Evolutionary conservation across 2,888 invertebrate genomes (phyloP).

Genomic region (Tipula confusa): DNA sequence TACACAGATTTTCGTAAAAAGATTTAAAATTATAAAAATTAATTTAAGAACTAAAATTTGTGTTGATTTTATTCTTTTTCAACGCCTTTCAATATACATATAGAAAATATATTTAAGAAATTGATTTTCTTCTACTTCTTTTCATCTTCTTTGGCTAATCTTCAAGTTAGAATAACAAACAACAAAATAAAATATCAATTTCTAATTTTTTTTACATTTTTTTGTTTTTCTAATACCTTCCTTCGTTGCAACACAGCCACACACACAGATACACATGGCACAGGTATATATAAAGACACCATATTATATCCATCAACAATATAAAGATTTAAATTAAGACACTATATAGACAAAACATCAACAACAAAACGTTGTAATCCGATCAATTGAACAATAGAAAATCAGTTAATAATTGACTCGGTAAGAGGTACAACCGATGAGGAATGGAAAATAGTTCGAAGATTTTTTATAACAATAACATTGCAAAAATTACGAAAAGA

Average conservation of each 20-base stretch:
- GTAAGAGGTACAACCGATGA: neutral
- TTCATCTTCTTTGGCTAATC: neutral
- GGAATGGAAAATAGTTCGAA: no score
- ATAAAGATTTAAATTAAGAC: slow-evolving; percentile 15
- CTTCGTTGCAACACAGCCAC: neutral
- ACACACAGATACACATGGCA: neutral
- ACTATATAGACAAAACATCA: neutral
- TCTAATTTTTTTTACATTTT: neutral
- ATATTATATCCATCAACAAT: neutral
- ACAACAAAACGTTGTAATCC: neutral
- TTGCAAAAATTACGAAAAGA: neutral
- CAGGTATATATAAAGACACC: neutral
- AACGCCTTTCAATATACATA: neutral
- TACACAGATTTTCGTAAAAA: neutral
- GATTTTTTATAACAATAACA: neutral
- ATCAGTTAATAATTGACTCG: slow-evolving; percentile 12
- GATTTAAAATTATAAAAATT: neutral
- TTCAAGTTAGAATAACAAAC: neutral
- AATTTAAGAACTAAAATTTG: neutral
- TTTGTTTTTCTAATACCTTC: neutral
- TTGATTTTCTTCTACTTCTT: slow-evolving; percentile 1
- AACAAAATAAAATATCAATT: slow-evolving; percentile 9
- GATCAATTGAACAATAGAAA: neutral
- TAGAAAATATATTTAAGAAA: neutral
- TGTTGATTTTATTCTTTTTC: neutral